Base-by-base conservation (phyloP, 2,888 invertebrate genomes). In the Miltochrista miniata region DNA sequence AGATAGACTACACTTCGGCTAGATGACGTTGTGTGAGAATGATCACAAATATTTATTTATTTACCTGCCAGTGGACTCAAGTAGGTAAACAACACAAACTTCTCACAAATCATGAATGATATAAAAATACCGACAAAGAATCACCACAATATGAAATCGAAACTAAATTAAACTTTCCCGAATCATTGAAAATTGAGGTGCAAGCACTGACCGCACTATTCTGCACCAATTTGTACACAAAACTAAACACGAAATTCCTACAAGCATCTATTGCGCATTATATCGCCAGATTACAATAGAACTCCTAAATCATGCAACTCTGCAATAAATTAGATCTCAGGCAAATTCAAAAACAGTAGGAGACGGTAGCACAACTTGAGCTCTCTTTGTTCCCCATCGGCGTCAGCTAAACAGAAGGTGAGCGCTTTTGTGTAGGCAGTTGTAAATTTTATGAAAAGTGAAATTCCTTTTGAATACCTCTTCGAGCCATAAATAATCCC, bases 401-500 rank as follows among this genome's bases (percentile, higher is more conserved):
- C 85, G 87, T 88, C 87, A 87, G 85, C 90, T 84, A 90, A 91
- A 91, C 90, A 91, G 90, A 90, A 91, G 91, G 91, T 91, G 89
- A 83, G 79, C 74, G 79, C 85, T 79, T 85, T 91, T 89, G 90
- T 89, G 81, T 78, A 66, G 66, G 70, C 73, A 86, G 89, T 91
- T 91, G 90, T 90, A 90, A 91, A 91, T 91, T 91, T 90, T 88
- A 86, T 89, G 90, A 91, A 91, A 91, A 91, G 90, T 91, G 90
- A 91, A 91, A 91, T 91, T 90, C 91, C 91, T 90, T 88, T 88
- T 87, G 89, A 91, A 90, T 81, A 78, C 86, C 83, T 78, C 74
- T 84, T 84, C 80, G 81, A 71, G 78, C 83, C 88, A 91, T 91
- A 91, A 90, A 90, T 90, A 86, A 89, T 83, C 73, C 80, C 67